These are phyloP conservation scores for Poecile atricapillus DNA, from an alignment of 2,113 vertebrate species.

Conservation along the genomic window DNA sequence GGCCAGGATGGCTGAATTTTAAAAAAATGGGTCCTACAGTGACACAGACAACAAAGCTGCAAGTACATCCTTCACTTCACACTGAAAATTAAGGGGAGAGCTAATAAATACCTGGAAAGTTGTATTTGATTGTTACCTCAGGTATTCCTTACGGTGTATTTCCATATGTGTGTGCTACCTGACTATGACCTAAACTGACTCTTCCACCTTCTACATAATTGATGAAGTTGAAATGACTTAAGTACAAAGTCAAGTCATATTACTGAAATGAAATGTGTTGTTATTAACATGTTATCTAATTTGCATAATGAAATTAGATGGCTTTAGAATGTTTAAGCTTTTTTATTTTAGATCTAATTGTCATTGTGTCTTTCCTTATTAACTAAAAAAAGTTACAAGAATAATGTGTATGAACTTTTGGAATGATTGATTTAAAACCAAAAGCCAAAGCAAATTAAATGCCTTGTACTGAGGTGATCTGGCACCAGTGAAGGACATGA, in stretches of 20 bases:
- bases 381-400: neutral
- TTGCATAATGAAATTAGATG: slow-evolving; percentile 48
- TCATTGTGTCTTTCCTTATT: slow-evolving; percentile 42
- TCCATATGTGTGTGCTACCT: neutral
- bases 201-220: neutral
- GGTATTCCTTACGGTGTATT: neutral
- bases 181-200: neutral
- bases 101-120: neutral
- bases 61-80: neutral
- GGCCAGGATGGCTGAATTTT: neutral
- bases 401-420: neutral
- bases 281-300: slow-evolving; percentile 23
- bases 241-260: slow-evolving; percentile 16
- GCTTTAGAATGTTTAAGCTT: slow-evolving; percentile 26
- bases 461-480: neutral
- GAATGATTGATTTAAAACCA: slow-evolving; percentile 25
- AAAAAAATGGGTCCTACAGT: neutral
- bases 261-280: neutral
- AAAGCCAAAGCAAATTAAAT: slow-evolving; percentile 23
- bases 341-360: slow-evolving; percentile 28
- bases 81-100: neutral
- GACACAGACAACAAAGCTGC: neutral
- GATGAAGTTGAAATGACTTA: neutral
- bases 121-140: neutral
- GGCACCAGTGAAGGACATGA: neutral